A percentile compares a stretch with the other conserved stretches of the same genome.
Conservation (phyloP, 2,113 vertebrate species). For the Halcyon malimbica region DNA sequence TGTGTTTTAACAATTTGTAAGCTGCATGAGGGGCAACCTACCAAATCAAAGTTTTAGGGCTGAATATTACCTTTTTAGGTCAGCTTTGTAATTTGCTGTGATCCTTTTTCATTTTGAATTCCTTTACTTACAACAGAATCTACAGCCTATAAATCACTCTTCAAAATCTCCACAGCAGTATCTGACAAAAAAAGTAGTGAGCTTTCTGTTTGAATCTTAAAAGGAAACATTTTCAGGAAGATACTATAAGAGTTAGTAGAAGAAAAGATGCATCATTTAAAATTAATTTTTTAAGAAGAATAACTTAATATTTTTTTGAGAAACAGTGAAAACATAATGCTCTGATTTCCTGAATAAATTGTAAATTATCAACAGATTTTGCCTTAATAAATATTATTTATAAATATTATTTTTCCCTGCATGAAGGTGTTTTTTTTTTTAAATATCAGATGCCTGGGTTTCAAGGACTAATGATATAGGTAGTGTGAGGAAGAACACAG, state of each 20-base stretch:
- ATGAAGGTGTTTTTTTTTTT: neutral
- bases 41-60: slow-evolving; percentile 5
- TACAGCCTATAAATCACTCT: slow-evolving; percentile 17
- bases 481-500: neutral
- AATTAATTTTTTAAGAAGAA: neutral
- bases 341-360: neutral
- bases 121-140: neutral
- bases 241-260: neutral
- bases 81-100: neutral
- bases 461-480: neutral
- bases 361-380: neutral
- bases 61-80: neutral
- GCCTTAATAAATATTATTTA: neutral
- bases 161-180: neutral
- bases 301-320: neutral
- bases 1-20: neutral
- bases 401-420: neutral
- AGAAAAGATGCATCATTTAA: neutral
- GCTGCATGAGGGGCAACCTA: neutral
- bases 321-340: neutral
- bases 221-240: slow-evolving; percentile 36
- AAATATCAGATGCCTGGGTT: neutral
- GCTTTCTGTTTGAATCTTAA: slow-evolving; percentile 22
- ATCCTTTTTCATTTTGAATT: neutral
- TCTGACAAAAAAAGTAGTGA: neutral